Evolutionary conservation across 2,113 vertebrate genomes (phyloP).

Genomic region (Etheostoma spectabile): DNA sequence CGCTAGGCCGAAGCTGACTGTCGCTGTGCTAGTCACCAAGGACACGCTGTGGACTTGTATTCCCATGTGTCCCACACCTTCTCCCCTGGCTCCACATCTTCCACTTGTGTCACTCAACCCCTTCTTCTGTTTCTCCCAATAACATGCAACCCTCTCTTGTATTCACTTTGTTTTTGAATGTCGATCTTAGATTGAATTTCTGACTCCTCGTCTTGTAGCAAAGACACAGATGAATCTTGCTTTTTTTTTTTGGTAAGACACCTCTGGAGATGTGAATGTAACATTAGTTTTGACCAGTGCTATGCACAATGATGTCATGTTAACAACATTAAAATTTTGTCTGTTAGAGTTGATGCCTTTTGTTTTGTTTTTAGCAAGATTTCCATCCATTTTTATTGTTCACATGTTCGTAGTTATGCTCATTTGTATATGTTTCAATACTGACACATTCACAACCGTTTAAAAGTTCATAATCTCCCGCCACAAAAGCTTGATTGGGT

Average conservation of each 20-base stretch:
- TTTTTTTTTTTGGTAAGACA: neutral
- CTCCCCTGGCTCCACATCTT: slow-evolving; percentile 9
- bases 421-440: neutral
- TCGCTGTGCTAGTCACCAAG: slow-evolving; percentile 39
- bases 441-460: neutral
- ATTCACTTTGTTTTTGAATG: slow-evolving; percentile 7
- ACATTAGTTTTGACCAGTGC: slow-evolving; percentile 51
- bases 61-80: slow-evolving; percentile 41
- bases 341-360: slow-evolving; percentile 18
- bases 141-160: slow-evolving; percentile 18
- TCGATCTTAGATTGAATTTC: slow-evolving; percentile 2
- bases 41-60: slow-evolving; percentile 48
- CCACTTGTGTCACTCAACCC: slow-evolving; percentile 26
- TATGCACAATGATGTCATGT: slow-evolving; percentile 7
- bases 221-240: slow-evolving; percentile 10
- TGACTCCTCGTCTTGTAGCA: slow-evolving; percentile 10
- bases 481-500: neutral
- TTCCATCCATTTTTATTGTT: neutral
- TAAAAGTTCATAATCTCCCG: neutral
- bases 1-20: slow-evolving; percentile 16
- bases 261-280: slow-evolving; percentile 40
- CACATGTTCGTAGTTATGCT: neutral
- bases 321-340: slow-evolving; percentile 68
- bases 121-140: slow-evolving; percentile 10
- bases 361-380: neutral